A percentile compares a stretch with the other conserved stretches of the same genome.
Evolutionary conservation across 2,797 vertebrate genomes (phyloP).

Genomic region (Ammospiza maritima): DNA sequence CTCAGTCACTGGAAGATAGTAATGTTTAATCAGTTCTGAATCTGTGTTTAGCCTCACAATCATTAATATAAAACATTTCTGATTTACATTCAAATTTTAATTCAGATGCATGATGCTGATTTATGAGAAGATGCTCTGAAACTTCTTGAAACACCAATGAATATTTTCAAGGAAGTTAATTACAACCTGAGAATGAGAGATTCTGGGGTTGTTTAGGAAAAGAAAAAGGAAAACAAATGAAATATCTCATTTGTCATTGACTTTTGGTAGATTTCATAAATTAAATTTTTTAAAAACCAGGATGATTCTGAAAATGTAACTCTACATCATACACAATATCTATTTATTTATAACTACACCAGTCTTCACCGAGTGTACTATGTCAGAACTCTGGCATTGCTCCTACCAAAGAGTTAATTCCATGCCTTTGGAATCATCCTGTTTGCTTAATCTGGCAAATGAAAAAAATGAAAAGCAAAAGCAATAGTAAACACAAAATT

Average conservation of each 20-base stretch:
- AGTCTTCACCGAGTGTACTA: not conserved
- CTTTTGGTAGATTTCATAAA: constrained; percentile 19
- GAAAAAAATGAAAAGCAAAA: not conserved
- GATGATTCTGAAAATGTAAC: not conserved
- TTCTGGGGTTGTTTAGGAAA: constrained; percentile 36
- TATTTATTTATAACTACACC: not conserved
- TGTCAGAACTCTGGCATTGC: not conserved
- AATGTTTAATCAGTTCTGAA: constrained; percentile 50
- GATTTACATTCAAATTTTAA: constrained; percentile 59
- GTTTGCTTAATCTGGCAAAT: not conserved
- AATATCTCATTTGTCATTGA: constrained; percentile 52
- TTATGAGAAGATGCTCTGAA: constrained; percentile 51
- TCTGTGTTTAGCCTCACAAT: constrained; percentile 46
- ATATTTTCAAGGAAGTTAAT: constrained; percentile 70
- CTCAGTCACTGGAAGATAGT: not conserved
- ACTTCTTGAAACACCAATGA: constrained; percentile 53
- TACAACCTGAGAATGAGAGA: constrained; percentile 67
- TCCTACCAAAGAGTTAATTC: not conserved
- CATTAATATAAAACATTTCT: constrained; percentile 51
- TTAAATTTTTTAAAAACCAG: not conserved
- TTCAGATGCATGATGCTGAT: constrained; percentile 55
- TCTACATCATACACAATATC: not conserved
- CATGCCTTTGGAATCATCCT: not conserved
- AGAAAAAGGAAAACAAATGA: constrained; percentile 52
- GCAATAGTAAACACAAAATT: not conserved